Percentiles rank a stretch among this genome's conserved stretches.
Conservation (phyloP, 2,888 invertebrate species). For the Andrena marginata region DNA sequence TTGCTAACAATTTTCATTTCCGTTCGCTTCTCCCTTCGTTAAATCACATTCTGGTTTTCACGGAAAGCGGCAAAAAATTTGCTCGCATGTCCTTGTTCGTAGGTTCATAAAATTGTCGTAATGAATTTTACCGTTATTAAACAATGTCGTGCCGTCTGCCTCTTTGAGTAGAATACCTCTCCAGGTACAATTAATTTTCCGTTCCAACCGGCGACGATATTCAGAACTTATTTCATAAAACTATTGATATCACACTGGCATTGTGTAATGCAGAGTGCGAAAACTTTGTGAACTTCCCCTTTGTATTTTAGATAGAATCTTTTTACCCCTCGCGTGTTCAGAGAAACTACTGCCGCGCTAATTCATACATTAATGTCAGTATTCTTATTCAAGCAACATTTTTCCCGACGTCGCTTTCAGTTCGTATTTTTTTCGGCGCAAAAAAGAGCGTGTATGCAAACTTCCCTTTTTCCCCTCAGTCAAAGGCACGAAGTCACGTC, state of each 20-base stretch:
- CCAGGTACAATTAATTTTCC: conserved; percentile 3
- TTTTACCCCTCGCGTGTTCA: too few species aligned
- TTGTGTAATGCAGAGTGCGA: too few species aligned
- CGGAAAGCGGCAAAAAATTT: neutral
- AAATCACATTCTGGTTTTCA: neutral
- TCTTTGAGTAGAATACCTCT: neutral
- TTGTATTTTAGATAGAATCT: too few species aligned
- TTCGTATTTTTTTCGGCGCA: too few species aligned
- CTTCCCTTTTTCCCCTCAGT: neutral
- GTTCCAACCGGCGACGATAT: neutral
- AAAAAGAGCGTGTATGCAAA: too few species aligned
- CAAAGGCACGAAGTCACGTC: neutral
- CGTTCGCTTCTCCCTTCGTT: neutral
- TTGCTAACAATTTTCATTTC: neutral
- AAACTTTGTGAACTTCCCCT: too few species aligned
- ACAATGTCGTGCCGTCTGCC: neutral
- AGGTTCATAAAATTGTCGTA: neutral
- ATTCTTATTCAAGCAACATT: too few species aligned
- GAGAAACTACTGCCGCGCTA: too few species aligned
- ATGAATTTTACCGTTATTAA: neutral
- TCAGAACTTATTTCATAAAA: neutral
- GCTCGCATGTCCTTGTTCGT: neutral
- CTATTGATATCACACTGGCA: neutral
- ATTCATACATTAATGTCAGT: too few species aligned
- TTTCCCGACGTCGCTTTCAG: too few species aligned